phyloP scores from a whole-genome alignment of 2,888 invertebrate species.

The Exocentrus adspersus region DNA sequence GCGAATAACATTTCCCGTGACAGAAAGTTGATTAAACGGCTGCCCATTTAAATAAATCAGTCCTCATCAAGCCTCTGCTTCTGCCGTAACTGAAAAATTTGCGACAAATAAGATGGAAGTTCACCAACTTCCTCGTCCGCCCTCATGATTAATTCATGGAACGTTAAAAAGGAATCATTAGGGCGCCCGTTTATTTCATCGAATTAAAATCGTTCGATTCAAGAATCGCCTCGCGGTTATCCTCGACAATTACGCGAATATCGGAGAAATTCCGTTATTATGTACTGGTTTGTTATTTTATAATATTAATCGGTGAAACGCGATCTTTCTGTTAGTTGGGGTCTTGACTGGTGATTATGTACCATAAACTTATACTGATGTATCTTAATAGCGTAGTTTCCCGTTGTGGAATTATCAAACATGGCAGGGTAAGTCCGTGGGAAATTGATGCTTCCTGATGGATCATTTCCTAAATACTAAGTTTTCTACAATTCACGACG shows the following conservation, averaged over 20 bases:
- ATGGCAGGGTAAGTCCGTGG: not conserved
- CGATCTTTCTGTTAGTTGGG: not conserved
- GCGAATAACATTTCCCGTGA: too few species aligned
- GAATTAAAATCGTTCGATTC: constrained; percentile 4
- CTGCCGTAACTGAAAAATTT: too few species aligned
- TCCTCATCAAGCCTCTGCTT: too few species aligned
- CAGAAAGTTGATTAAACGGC: too few species aligned
- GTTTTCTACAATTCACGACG: too few species aligned
- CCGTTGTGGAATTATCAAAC: not conserved
- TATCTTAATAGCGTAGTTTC: not conserved
- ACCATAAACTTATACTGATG: not conserved
- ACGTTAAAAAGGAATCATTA: constrained; percentile 12
- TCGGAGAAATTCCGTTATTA: not conserved
- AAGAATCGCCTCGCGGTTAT: constrained; percentile 13
- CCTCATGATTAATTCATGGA: constrained; percentile 11
- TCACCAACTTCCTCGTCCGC: not conserved
- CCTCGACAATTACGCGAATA: constrained; percentile 7
- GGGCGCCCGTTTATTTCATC: constrained; percentile 1
- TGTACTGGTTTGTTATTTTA: not conserved
- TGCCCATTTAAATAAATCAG: too few species aligned
- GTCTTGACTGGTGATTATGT: not conserved
- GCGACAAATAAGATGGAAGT: not conserved
- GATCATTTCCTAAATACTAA: too few species aligned
- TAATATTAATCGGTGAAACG: not conserved
- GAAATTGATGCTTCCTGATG: too few species aligned